Conservation (phyloP, 2,888 invertebrate genomes). For the Aphodius sticticus region DNA sequence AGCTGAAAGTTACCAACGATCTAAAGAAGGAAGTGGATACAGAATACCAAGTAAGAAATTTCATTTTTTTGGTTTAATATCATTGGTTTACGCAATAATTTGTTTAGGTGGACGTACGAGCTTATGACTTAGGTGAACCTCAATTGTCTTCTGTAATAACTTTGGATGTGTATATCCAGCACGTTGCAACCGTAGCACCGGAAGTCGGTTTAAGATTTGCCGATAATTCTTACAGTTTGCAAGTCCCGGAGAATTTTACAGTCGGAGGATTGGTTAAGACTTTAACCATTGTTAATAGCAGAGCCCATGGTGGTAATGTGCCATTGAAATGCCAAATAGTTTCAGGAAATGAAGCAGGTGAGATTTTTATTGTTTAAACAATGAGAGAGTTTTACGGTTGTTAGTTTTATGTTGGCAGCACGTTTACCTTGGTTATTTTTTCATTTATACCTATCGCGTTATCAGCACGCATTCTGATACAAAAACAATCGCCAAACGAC, state of each 20-base stretch:
- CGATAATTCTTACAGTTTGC: slow-evolving; percentile 84
- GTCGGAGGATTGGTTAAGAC: slow-evolving; percentile 73
- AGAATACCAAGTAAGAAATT: slow-evolving; percentile 76
- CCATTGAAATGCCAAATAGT: slow-evolving; percentile 83
- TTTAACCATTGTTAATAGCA: slow-evolving; percentile 77
- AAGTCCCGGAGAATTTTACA: slow-evolving; percentile 79
- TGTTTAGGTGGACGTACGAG: slow-evolving; percentile 80
- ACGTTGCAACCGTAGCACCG: slow-evolving; percentile 71
- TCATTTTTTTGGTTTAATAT: slow-evolving; percentile 13
- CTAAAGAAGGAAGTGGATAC: slow-evolving; percentile 85
- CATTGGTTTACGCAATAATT: slow-evolving; percentile 14
- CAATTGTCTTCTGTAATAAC: slow-evolving; percentile 83
- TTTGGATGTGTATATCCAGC: slow-evolving; percentile 83
- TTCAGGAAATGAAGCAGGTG: slow-evolving; percentile 79
- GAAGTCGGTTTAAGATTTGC: slow-evolving; percentile 87
- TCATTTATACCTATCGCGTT: not conserved
- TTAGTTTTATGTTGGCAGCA: not conserved
- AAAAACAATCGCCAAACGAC: not conserved
- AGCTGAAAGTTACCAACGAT: slow-evolving; percentile 82
- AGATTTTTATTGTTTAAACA: slow-evolving; percentile 25
- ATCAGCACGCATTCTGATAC: not conserved
- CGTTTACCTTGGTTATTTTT: slow-evolving; percentile 13
- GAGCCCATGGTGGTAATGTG: slow-evolving; percentile 71
- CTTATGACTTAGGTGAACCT: slow-evolving; percentile 87
- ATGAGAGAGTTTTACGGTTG: not conserved